phyloP scores from a whole-genome alignment of 2,797 vertebrate species.

The Enteromius anoplus region DNA sequence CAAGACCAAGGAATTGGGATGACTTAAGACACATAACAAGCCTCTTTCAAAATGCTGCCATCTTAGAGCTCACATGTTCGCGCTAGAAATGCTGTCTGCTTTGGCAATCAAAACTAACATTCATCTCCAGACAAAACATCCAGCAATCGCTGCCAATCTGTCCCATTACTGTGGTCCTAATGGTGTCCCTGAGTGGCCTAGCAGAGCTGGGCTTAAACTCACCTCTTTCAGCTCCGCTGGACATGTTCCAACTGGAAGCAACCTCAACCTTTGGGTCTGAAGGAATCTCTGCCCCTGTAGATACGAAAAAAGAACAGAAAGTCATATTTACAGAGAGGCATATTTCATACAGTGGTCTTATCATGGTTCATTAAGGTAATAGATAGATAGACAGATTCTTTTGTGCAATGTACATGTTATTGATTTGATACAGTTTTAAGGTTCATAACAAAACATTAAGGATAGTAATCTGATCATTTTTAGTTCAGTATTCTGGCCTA shows the following conservation, averaged over 20 bases:
- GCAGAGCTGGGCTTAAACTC: conserved; percentile 47
- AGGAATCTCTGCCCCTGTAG: conserved; percentile 84
- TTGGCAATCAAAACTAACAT: conserved; percentile 69
- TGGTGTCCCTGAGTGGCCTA: conserved; percentile 18
- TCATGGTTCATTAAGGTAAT: too few relatives aligned
- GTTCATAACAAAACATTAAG: neutral
- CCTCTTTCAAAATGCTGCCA: conserved; percentile 41
- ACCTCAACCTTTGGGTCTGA: conserved; percentile 83
- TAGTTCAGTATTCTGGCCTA: neutral
- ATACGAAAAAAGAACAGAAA: conserved; percentile 39
- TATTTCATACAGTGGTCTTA: neutral
- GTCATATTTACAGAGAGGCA: neutral
- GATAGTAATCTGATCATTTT: neutral
- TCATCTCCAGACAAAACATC: conserved; percentile 73
- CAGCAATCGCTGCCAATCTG: conserved; percentile 67
- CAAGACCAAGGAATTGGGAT: conserved; percentile 16
- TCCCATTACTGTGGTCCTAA: conserved; percentile 45
- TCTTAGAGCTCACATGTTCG: conserved; percentile 53
- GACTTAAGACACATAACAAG: conserved; percentile 46
- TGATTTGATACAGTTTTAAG: neutral
- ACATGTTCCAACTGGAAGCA: conserved; percentile 87
- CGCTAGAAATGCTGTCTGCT: conserved; percentile 67
- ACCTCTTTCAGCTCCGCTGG: conserved; percentile 88
- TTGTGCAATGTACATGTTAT: neutral
- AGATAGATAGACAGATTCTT: too few relatives aligned